Conservation (phyloP, 2,113 vertebrate genomes). For the Corapipo altera region DNA sequence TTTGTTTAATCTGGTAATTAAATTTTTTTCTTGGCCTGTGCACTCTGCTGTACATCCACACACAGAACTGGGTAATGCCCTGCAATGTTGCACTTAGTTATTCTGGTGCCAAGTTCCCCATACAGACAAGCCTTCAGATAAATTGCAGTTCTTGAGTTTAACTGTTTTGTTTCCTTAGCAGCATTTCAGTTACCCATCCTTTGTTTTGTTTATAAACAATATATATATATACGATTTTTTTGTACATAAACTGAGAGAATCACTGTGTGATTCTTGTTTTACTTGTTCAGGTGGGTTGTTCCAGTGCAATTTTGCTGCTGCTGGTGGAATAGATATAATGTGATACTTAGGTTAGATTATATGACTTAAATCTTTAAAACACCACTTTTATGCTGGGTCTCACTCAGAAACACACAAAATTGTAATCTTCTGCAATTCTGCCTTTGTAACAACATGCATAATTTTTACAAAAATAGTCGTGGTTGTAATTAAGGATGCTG, state of each 20-base stretch:
- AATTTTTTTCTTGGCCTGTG: too few relatives aligned
- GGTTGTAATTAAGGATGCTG: neutral
- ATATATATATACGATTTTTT: neutral
- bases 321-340: too few relatives aligned
- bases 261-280: neutral
- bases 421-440: neutral
- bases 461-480: neutral
- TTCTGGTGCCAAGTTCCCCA: neutral
- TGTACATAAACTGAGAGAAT: neutral
- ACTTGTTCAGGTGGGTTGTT: neutral
- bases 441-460: neutral
- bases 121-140: neutral
- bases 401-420: neutral
- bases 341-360: neutral
- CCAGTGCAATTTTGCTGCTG: neutral
- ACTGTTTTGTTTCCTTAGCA: neutral
- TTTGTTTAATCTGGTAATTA: neutral
- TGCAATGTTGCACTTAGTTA: neutral
- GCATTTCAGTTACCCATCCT: neutral
- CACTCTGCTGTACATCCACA: too few relatives aligned
- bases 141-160: neutral
- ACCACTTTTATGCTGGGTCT: neutral
- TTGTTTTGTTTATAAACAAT: neutral
- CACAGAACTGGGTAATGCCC: too few relatives aligned
- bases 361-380: neutral